phyloP scores from a whole-genome alignment of 2,113 vertebrate species.

The Cochlearius cochlearius region DNA sequence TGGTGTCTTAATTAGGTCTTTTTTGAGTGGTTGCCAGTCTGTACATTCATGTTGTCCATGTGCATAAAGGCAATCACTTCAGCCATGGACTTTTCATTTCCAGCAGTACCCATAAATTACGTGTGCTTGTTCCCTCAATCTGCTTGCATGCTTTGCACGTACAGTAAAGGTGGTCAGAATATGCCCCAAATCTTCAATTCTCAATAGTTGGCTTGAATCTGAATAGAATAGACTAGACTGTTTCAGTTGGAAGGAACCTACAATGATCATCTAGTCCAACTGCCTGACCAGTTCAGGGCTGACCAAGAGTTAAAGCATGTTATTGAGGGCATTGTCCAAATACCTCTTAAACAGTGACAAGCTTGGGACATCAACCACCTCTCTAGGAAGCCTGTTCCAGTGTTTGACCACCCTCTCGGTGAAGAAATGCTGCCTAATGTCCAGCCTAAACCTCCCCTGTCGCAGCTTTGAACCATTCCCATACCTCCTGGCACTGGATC shows the following conservation, averaged over 20 bases:
- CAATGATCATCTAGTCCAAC: background rate
- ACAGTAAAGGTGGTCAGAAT: background rate
- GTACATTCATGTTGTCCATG: accelerated
- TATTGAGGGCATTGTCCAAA: background rate
- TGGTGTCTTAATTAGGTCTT: background rate
- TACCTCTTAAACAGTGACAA: background rate
- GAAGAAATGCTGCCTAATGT: background rate
- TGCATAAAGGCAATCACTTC: background rate
- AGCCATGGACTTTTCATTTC: background rate
- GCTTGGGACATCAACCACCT: background rate
- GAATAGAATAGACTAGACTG: background rate
- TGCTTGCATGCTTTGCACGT: background rate
- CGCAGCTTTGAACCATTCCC: too few species aligned
- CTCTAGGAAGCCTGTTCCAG: background rate
- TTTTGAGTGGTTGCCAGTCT: background rate
- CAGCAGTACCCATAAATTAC: background rate
- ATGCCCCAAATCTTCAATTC: background rate
- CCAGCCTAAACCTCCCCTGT: too few species aligned
- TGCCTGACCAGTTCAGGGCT: background rate
- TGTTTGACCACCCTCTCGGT: background rate
- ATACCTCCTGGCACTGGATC: too few species aligned
- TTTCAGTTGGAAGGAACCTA: background rate
- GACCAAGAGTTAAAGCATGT: background rate
- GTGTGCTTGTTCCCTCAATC: background rate
- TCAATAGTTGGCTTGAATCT: background rate